Evolutionary conservation across 2,113 vertebrate species (phyloP), one percentile per base, ranked within the genome.

Genomic region (Aegotheles bennettii): DNA sequence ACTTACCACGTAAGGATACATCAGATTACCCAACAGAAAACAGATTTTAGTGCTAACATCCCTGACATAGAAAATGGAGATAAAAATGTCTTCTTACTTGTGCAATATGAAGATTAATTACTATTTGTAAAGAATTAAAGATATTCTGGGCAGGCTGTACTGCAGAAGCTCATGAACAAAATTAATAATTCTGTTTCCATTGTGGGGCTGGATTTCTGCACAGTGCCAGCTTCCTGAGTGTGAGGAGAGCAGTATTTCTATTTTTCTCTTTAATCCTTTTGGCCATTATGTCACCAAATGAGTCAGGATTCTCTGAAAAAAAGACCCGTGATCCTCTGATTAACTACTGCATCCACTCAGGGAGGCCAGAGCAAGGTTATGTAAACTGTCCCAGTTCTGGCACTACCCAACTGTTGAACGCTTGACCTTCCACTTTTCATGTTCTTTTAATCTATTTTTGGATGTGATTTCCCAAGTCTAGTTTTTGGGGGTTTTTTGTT

Each of bases 271-370:
- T 74, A 81, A 88, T 92, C 24, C 38, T 90, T 90, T 93, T 40
- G 43, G 80, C 64, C 89, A 81, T 95, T 92, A 86, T 42, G 0
- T 90, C 94, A 93, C 50, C 65, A 90, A 90, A 89, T 96, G 94
- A 96, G 90, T 94, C 96, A 96, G 86, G 83, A 93, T 84, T 74
- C 51, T 89, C 64, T 70, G 76, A 92, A 91, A 94, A 71, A 75
- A 20, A 25, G 6, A 43, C 79, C 74, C 59, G 36, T 3, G 8
- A 70, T 89, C 86, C 89, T 89, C 90, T 97, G 95, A 93, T 79
- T 77, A 90, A 93, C 78, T 83, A 59, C 79, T 89, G 80, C 80
- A 70, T 94, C 65, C 68, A 81, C 43, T 70, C 51, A 33, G 51
- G 60, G 76, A 94, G 80, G 91, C 89, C 92, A 92, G 53, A 83